phyloP scores from a whole-genome alignment of 2,113 vertebrate genomes.

The Albula glossodonta region DNA sequence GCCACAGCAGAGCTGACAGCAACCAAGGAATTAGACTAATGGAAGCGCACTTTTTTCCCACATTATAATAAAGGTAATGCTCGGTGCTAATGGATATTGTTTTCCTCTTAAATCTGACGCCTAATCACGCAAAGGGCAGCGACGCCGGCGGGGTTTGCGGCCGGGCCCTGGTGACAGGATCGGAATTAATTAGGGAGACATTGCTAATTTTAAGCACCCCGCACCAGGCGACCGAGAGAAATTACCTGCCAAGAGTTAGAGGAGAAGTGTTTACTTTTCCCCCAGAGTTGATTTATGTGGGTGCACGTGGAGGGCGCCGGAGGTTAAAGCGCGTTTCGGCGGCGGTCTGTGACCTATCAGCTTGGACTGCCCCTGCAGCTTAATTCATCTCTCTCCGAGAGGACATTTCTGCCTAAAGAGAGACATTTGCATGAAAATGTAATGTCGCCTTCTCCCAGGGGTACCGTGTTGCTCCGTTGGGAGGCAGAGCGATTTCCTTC shows the following conservation, averaged over 20 bases:
- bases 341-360: slow-evolving; percentile 60
- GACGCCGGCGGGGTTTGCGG: slow-evolving; percentile 62
- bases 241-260: slow-evolving; percentile 54
- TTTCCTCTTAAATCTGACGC: slow-evolving; percentile 61
- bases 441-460: slow-evolving; percentile 51
- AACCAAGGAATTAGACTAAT: slow-evolving; percentile 65
- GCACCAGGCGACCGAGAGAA: slow-evolving; percentile 53
- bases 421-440: slow-evolving; percentile 44
- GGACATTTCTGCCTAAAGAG: slow-evolving; percentile 58
- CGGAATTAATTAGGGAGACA: slow-evolving; percentile 69
- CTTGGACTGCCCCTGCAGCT: slow-evolving; percentile 50
- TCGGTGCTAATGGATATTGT: slow-evolving; percentile 68
- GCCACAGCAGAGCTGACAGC: slow-evolving; percentile 38
- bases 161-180: slow-evolving; percentile 55
- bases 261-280: slow-evolving; percentile 48
- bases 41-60: slow-evolving; percentile 40
- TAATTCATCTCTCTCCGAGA: slow-evolving; percentile 65
- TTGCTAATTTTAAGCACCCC: slow-evolving; percentile 65
- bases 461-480: slow-evolving; percentile 44
- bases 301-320: slow-evolving; percentile 56
- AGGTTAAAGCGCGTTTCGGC: slow-evolving; percentile 49
- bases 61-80: slow-evolving; percentile 58
- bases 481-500: slow-evolving; percentile 37
- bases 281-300: slow-evolving; percentile 64
- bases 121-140: slow-evolving; percentile 62